Percentiles rank a stretch among this genome's conserved stretches.
These are phyloP conservation scores for Zaprionus tsacasi DNA, from an alignment of 1,140 invertebrate species.

Conservation along the genomic window DNA sequence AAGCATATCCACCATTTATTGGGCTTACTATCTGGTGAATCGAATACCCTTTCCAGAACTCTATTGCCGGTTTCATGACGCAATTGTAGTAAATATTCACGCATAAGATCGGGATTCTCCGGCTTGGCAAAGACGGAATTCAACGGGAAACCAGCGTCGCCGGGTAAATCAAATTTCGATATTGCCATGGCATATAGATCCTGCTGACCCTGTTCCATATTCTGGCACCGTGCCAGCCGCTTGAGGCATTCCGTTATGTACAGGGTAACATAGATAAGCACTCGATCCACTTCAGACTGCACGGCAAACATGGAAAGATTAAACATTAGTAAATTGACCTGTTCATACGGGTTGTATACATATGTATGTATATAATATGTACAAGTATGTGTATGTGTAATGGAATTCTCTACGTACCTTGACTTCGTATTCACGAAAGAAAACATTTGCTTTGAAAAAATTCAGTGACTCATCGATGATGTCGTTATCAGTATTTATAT, in stretches of 20 bases:
- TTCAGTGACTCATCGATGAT: conserved; percentile 99
- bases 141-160: conserved; percentile 96
- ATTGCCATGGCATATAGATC: conserved; percentile 98
- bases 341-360: conserved; percentile 1
- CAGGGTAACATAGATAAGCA: conserved; percentile 98
- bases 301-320: conserved; percentile 70
- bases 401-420: conserved; percentile 88
- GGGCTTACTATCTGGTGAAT: conserved; percentile 94
- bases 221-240: conserved; percentile 94
- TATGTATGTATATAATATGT: not conserved
- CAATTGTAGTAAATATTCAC: conserved; percentile 96
- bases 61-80: conserved; percentile 96
- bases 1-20: conserved; percentile 99
- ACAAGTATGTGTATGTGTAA: not conserved
- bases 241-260: conserved; percentile 99
- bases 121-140: conserved; percentile 98
- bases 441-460: conserved; percentile 99
- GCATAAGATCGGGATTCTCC: conserved; percentile 94
- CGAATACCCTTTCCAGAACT: conserved; percentile 96
- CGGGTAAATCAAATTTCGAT: conserved; percentile 97
- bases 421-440: conserved; percentile 99
- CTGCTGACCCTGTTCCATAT: conserved; percentile 94
- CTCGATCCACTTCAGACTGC: conserved; percentile 96
- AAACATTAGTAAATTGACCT: conserved; percentile 5
- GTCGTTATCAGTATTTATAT: conserved; percentile 90